Base-by-base conservation (phyloP, 2,888 invertebrate genomes). In the Ennomos fuscantarius region DNA sequence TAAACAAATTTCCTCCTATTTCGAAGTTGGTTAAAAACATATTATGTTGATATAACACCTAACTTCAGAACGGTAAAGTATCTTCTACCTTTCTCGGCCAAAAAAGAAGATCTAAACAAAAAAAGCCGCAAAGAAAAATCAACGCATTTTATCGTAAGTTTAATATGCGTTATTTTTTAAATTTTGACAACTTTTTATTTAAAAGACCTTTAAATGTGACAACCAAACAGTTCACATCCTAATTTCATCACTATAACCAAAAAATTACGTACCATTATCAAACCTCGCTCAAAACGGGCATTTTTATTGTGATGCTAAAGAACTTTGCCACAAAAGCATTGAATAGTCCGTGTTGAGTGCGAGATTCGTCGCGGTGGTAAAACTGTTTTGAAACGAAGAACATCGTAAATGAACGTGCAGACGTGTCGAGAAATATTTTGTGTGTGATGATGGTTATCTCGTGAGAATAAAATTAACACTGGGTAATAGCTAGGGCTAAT, bases 301-400 rank as follows among this genome's bases (percentile, higher is more conserved):
- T 13, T 2, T 46, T 61, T 65, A 69, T 76, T 75, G 63, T 74
- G 55, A 75, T 77, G 79, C 56, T 69, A 73, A 80, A 69, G 67
- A 68, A 52, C 5, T 47, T 31, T 10, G 31, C 32, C 52, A 62
- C 62, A 71, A 62, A 63, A 57, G 60, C 60, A 55, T 54, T 61
- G 62, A 65, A 59, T 62, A 48, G 63, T 47, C 52, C 11, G 9
- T 46, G 48, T 12, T 41, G 40, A 62, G 69, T 74, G 78, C 66
- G 68, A 73, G 62, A 75, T 79, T 79, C 67, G 77, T 70, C 74
- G 68, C 44, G 72, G 68, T 55, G 63, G 55, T 70, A 68, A 67
- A 72, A 71, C 58, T 64, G 65, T 69, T 65, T 67, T 62, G 50
- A 66, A 68, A 59, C 58, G 65, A 58, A 64, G 58, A 55, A 52